A percentile compares a stretch with the other conserved stretches of the same genome.
Conservation (phyloP, 2,797 vertebrate species). For the Fundulus diaphanus region DNA sequence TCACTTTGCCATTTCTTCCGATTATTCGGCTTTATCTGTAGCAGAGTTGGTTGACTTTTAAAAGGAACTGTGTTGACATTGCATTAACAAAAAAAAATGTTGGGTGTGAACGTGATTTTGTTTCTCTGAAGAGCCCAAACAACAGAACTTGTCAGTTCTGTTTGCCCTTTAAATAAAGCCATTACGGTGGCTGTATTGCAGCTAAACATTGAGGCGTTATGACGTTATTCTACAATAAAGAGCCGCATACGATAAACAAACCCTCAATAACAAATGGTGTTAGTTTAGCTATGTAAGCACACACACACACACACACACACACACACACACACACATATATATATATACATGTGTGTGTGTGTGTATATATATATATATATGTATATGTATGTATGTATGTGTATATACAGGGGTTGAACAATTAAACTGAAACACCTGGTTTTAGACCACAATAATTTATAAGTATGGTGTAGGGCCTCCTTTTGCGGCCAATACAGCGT, state of each 20-base stretch:
- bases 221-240: background rate
- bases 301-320: too few relatives aligned
- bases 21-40: slow-evolving; percentile 72
- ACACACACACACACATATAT: too few relatives aligned
- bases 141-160: slow-evolving; percentile 18
- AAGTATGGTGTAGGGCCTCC: too few relatives aligned
- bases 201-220: background rate
- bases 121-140: slow-evolving; percentile 19
- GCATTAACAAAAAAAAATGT: slow-evolving; percentile 40
- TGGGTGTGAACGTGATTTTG: slow-evolving; percentile 48
- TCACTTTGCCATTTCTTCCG: slow-evolving; percentile 61
- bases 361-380: too few relatives aligned
- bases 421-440: too few relatives aligned
- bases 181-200: slow-evolving; percentile 10
- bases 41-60: slow-evolving; percentile 43
- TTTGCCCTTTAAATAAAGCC: slow-evolving; percentile 28
- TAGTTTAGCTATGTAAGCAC: background rate
- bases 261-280: background rate
- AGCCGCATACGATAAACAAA: background rate
- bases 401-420: too few relatives aligned
- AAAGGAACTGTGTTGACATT: slow-evolving; percentile 48
- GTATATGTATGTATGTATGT: too few relatives aligned
- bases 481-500: too few relatives aligned
- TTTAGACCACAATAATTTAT: too few relatives aligned
- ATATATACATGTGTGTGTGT: too few relatives aligned